Conservation (phyloP, 1,140 invertebrate species). For the Diorhabda sublineata region DNA sequence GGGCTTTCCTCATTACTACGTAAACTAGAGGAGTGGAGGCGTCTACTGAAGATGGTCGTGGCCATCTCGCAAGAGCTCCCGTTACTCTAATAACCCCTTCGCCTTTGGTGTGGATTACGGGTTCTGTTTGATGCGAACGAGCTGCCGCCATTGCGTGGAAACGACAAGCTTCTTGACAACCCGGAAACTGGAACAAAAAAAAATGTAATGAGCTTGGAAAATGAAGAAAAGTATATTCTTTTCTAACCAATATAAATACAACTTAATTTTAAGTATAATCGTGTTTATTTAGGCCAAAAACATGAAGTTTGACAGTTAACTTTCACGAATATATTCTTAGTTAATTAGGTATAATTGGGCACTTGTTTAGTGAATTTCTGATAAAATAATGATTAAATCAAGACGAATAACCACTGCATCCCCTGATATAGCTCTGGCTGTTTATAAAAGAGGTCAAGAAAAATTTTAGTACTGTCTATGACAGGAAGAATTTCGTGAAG, state of each 20-base stretch:
- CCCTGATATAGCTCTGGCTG: too few species aligned
- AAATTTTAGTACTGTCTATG: too few species aligned
- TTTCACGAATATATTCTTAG: neutral
- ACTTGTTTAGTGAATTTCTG: too few species aligned
- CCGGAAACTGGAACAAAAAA: conserved; percentile 59
- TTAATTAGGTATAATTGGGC: too few species aligned
- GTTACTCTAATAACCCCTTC: conserved; percentile 58
- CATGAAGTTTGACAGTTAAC: neutral
- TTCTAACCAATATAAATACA: too few species aligned
- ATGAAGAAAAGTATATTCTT: too few species aligned
- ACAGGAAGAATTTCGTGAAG: too few species aligned
- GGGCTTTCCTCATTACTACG: conserved; percentile 61
- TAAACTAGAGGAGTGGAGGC: conserved; percentile 56
- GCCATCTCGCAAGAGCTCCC: conserved; percentile 58
- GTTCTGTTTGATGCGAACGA: conserved; percentile 55
- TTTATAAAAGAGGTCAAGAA: too few species aligned
- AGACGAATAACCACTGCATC: too few species aligned
- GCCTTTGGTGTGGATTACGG: conserved; percentile 63
- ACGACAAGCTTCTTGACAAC: conserved; percentile 63
- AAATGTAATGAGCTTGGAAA: conserved; percentile 3
- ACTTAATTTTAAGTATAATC: too few species aligned
- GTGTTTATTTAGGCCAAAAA: neutral
- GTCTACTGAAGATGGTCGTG: conserved; percentile 52
- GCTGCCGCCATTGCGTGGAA: conserved; percentile 60
- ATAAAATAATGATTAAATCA: too few species aligned